Conservation (phyloP, 2,888 invertebrate genomes). For the Melanophora roralis region DNA sequence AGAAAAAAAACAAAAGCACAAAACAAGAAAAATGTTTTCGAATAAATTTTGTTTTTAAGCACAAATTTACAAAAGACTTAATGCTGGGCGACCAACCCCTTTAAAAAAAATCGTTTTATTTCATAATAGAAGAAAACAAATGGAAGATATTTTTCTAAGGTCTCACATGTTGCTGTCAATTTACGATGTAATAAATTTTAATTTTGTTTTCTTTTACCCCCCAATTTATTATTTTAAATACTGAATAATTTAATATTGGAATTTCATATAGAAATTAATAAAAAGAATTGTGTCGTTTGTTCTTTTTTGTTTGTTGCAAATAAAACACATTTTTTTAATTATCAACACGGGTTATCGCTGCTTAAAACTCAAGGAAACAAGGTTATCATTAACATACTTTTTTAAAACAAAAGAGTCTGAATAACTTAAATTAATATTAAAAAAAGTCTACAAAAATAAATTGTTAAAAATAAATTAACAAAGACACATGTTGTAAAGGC, state of each 20-base stretch:
- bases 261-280: not conserved
- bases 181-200: slow-evolving; percentile 73
- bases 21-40: slow-evolving; percentile 3
- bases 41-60: slow-evolving; percentile 36
- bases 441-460: not conserved
- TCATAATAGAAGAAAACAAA: not conserved
- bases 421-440: not conserved
- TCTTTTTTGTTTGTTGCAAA: slow-evolving; percentile 5
- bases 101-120: slow-evolving; percentile 1
- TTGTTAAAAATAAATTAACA: slow-evolving; percentile 14
- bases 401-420: not conserved
- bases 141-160: slow-evolving; percentile 12
- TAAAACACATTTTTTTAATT: slow-evolving; percentile 61
- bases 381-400: slow-evolving; percentile 50
- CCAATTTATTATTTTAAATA: not conserved
- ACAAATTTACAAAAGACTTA: slow-evolving; percentile 18
- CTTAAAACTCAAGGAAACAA: slow-evolving; percentile 48
- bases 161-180: slow-evolving; percentile 71
- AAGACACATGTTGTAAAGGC: slow-evolving; percentile 5
- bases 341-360: slow-evolving; percentile 73
- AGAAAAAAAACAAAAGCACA: not conserved
- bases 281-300: not conserved
- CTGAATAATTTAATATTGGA: slow-evolving; percentile 23
- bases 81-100: slow-evolving; percentile 13
- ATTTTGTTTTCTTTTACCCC: slow-evolving; percentile 63